phyloP scores from a whole-genome alignment of 2,888 invertebrate genomes.

The Cantharis flavilabris region DNA sequence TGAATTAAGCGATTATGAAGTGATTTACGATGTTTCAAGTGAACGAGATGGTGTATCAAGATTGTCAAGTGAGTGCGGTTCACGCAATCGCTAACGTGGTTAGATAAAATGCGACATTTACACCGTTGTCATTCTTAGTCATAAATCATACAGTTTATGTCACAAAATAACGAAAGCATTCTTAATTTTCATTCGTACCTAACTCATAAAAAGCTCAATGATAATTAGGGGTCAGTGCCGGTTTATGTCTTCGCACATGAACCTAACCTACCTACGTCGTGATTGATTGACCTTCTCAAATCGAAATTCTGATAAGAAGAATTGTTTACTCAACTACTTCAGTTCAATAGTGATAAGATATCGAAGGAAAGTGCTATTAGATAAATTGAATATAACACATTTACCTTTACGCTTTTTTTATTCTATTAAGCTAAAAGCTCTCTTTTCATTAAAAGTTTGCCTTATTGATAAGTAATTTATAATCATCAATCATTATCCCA shows the following conservation, averaged over 20 bases:
- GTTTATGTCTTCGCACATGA: constrained; percentile 33
- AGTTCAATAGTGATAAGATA: background rate
- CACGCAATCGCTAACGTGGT: constrained; percentile 39
- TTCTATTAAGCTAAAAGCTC: constrained; percentile 1
- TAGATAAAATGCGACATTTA: constrained; percentile 42
- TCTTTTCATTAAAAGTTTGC: background rate
- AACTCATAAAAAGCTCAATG: constrained; percentile 36
- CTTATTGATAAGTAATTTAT: background rate
- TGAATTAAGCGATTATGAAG: constrained; percentile 42
- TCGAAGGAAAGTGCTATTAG: constrained; percentile 6
- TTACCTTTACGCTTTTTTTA: background rate
- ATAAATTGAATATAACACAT: constrained; percentile 9
- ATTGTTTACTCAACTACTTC: constrained; percentile 4
- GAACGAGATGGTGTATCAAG: constrained; percentile 35
- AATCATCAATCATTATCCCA: background rate
- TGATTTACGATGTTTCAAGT: constrained; percentile 38
- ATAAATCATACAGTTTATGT: constrained; percentile 43
- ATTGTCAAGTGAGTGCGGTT: constrained; percentile 35
- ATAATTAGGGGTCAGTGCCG: constrained; percentile 35
- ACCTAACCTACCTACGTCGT: constrained; percentile 30
- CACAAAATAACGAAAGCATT: constrained; percentile 42
- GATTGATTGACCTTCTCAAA: constrained; percentile 37
- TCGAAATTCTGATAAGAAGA: constrained; percentile 24
- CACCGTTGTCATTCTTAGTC: constrained; percentile 39
- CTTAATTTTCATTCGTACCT: constrained; percentile 39